Base-by-base conservation (phyloP, 37 sponge, comb jelly and placozoan species). In the Haliclona indistincta region DNA sequence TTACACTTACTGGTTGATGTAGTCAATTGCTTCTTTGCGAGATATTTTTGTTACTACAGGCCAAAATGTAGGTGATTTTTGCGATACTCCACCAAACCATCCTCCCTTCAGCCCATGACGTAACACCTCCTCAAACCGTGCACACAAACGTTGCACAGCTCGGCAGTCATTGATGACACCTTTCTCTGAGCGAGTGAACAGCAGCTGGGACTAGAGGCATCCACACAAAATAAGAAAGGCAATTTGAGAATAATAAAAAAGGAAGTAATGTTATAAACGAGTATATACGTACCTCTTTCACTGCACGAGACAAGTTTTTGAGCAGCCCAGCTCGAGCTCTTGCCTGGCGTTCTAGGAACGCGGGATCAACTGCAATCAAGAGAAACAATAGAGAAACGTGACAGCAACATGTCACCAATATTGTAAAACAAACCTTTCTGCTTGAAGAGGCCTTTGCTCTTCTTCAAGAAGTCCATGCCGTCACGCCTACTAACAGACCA, bases 1-100 rank as follows among this genome's bases (percentile, higher is more conserved):
- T 10, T 56, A 30, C 7, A 63, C 64, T 76, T 23, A 94, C 95
- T 81, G 74, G 15, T 67, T 80, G 25, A 94, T 79, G 54, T 90
- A 86, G 11, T 82, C 74, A 10, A 90, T 81, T 49, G 92, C 92
- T 67, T 94, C 84, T 64, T 87, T 87, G 23, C 92, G 47, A 23
- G 95, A 87, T 32, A 91, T 76, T 44, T 84, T 81, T 0, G 67
- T 38, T n/a, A 77, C 81, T 15, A 90, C 55, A 26, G 95, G 89
- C 95, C 95, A 94, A 55, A 94, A 94, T 8, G 93, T 38, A 35
- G 74, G 61, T 19, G 19, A 45, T 34, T 78, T 68, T 2, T 86
- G 82, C 13, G 55, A 64, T 26, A 6, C 10, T n/a, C n/a, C n/a
- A 26, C 33, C 7, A 64, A 80, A 84, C 75, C 72, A 91, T 52